A percentile compares a stretch with the other conserved stretches of the same genome.
Evolutionary conservation across 1,140 invertebrate genomes (phyloP).

Genomic region (Cephus cinctus): DNA sequence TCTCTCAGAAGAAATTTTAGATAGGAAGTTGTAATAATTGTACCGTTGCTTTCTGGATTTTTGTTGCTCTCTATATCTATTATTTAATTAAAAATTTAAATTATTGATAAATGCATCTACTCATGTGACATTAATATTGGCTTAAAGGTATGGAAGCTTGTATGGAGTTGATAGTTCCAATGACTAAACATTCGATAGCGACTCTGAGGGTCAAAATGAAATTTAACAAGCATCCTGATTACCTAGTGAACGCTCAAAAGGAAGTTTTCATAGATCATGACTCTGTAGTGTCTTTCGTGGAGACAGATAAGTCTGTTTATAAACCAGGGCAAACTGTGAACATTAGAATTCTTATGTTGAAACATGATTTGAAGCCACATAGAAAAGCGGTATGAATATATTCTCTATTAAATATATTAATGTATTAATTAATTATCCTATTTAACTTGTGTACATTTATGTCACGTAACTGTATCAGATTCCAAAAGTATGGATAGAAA

Average conservation of each 20-base stretch:
- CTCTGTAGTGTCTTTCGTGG: conserved; percentile 55
- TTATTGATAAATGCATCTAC: too few relatives aligned
- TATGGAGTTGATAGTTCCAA: conserved; percentile 44
- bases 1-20: too few relatives aligned
- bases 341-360: conserved; percentile 57
- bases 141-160: conserved; percentile 45
- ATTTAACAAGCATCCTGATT: conserved; percentile 55
- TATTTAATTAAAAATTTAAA: too few relatives aligned
- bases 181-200: conserved; percentile 40
- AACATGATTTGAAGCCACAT: conserved; percentile 55
- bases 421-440: background rate
- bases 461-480: conserved; percentile 49
- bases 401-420: background rate
- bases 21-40: too few relatives aligned
- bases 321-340: conserved; percentile 63
- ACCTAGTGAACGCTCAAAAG: conserved; percentile 54
- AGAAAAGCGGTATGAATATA: conserved; percentile 45
- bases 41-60: too few relatives aligned
- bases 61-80: too few relatives aligned
- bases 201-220: conserved; percentile 56
- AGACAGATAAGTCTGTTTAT: conserved; percentile 64
- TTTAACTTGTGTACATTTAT: conserved; percentile 10
- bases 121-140: too few relatives aligned
- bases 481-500: conserved; percentile 60
- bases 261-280: conserved; percentile 49